Evolutionary conservation across 2,888 invertebrate species (phyloP).

Genomic region (Cepaea hortensis): DNA sequence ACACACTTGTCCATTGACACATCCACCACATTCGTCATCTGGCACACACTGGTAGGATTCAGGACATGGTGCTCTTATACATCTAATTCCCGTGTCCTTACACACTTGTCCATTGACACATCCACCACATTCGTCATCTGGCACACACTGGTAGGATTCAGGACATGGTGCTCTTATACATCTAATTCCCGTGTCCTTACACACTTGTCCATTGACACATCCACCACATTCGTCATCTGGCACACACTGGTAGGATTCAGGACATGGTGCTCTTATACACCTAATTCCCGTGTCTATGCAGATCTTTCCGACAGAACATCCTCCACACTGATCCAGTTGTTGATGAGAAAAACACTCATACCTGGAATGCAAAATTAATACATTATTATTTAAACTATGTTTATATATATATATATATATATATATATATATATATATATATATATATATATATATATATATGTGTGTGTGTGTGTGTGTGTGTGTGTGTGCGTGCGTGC

Average conservation of each 20-base stretch:
- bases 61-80: neutral
- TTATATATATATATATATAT: too few relatives aligned
- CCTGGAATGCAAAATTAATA: neutral
- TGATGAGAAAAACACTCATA: neutral
- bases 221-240: neutral
- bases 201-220: conserved; percentile 9
- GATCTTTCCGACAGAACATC: neutral
- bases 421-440: too few relatives aligned
- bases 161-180: conserved; percentile 3
- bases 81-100: conserved; percentile 8
- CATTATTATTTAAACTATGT: too few relatives aligned
- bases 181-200: conserved; percentile 11
- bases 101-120: conserved; percentile 9
- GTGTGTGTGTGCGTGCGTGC: too few relatives aligned
- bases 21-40: conserved; percentile 16
- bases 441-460: too few relatives aligned
- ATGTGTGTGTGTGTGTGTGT: too few relatives aligned
- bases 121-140: conserved; percentile 15
- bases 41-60: conserved; percentile 8
- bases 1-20: conserved; percentile 13
- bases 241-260: neutral
- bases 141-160: conserved; percentile 10
- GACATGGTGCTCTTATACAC: neutral
- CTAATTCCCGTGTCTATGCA: conserved; percentile 18
- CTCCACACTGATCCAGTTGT: neutral